Percentiles rank a stretch among this genome's conserved stretches.
These are phyloP conservation scores for Hypselothyrea guttata DNA, from an alignment of 2,888 invertebrate species.

Conservation along the genomic window DNA sequence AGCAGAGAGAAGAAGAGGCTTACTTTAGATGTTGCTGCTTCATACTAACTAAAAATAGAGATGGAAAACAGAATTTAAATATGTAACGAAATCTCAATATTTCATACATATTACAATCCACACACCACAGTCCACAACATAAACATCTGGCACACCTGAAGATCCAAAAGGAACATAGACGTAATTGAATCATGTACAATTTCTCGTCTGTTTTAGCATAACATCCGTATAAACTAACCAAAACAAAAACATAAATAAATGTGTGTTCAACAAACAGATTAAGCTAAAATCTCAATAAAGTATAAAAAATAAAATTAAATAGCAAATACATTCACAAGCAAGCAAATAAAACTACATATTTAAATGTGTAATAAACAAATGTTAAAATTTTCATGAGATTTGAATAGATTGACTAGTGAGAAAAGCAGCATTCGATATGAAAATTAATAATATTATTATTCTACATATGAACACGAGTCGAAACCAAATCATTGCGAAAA, in stretches of 20 bases:
- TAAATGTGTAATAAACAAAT: slow-evolving; percentile 28
- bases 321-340: slow-evolving; percentile 22
- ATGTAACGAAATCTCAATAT: background rate
- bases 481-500: slow-evolving; percentile 23
- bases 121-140: slow-evolving; percentile 1
- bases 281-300: slow-evolving; percentile 1
- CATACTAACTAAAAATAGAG: slow-evolving; percentile 21
- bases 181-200: slow-evolving; percentile 68
- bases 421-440: slow-evolving; percentile 27
- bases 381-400: slow-evolving; percentile 60
- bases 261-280: slow-evolving; percentile 44
- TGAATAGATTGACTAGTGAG: slow-evolving; percentile 65
- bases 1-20: slow-evolving; percentile 24
- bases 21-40: slow-evolving; percentile 50
- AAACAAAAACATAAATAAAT: slow-evolving; percentile 21
- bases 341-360: slow-evolving; percentile 26
- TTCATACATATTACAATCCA: background rate
- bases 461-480: slow-evolving; percentile 19
- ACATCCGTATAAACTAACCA: slow-evolving; percentile 22
- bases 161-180: slow-evolving; percentile 55
- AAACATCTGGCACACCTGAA: slow-evolving; percentile 33
- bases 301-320: slow-evolving; percentile 21
- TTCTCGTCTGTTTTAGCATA: slow-evolving; percentile 43
- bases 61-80: background rate
- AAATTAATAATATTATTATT: slow-evolving; percentile 43